Evolutionary conservation across 35 echinoderm and acorn worm species (phyloP).

Genomic region (Apostichopus japonicus): DNA sequence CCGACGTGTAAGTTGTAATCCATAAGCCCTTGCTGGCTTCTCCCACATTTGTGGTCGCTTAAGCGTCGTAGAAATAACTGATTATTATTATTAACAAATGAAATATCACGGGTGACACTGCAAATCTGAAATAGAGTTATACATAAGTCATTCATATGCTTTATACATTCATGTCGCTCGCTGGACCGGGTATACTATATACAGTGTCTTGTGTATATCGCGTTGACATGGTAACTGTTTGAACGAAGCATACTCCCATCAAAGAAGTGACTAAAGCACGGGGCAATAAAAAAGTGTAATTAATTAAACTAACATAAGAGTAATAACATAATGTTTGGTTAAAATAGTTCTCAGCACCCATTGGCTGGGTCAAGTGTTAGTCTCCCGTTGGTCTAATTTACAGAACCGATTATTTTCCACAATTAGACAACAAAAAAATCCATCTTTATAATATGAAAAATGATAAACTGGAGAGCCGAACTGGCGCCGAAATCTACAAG

Average conservation of each 20-base stretch:
- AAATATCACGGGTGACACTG: neutral
- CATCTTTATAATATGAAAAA: conserved; percentile 21
- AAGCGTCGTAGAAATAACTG: too few species aligned
- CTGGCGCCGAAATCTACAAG: neutral
- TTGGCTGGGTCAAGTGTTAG: neutral
- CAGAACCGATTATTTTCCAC: neutral
- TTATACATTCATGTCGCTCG: neutral
- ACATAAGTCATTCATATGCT: neutral
- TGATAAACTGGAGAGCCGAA: neutral
- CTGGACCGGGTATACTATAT: neutral
- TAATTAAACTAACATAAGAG: neutral
- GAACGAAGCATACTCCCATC: neutral
- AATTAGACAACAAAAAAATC: neutral
- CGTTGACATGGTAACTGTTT: conserved; percentile 5
- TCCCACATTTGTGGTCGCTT: too few species aligned
- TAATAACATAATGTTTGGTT: neutral
- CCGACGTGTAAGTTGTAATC: too few species aligned
- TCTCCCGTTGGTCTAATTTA: conserved; percentile 9
- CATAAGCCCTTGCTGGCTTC: too few species aligned
- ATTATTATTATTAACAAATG: too few species aligned
- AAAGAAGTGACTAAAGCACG: neutral
- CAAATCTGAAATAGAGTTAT: neutral
- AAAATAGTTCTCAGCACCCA: neutral
- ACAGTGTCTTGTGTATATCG: neutral
- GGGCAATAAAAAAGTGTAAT: neutral